Evolutionary conservation across 2,888 invertebrate species (phyloP), one percentile per base, ranked within the genome.

Genomic region (Cephus spinipes): DNA sequence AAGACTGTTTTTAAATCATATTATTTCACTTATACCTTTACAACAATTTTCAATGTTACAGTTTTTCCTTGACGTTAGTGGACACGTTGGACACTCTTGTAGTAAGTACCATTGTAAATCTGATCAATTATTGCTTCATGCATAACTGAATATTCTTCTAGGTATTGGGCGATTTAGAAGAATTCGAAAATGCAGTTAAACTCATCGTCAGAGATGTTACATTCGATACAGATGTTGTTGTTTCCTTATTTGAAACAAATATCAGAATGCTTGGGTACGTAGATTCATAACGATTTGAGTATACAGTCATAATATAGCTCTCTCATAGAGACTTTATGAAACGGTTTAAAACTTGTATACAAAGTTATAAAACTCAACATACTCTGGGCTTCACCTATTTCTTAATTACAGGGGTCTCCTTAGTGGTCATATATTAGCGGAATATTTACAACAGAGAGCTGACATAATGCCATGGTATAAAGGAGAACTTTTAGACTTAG

Each of bases 171-270:
- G 98, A 98, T 91, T 94, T 98, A 88, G 95, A 96, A 75, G 98
- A 99, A 93, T 99, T 99, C 93, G 99, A 98, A 90, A 94, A 94
- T 85, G 98, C 98, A 34, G 96, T 98, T 6, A 95, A 95, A 91
- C 93, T 97, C 81, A 95, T 99, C 71, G 95, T 98, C 81, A 94
- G 94, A 79, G 96, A 98, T 91, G 97, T 99, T 11, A 94, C 94
- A 77, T 99, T 99, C 92, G 98, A 99, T 90, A 96, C 94, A 84
- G 98, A 99, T 92, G 95, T 99, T 80, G 95, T 98, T 77, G 99
- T 99, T 12, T 99, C 99, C 0, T 98, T 99, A 6, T 99, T 99
- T 92, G 99, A 99, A 92, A 98, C 98, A 12, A 99, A 99, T 91
- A 99, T 99, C 86, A 94, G 99, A 85, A 96, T 99, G 93, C 93